Conservation (phyloP, 2,113 vertebrate genomes). For the Phodopus roborovskii region DNA sequence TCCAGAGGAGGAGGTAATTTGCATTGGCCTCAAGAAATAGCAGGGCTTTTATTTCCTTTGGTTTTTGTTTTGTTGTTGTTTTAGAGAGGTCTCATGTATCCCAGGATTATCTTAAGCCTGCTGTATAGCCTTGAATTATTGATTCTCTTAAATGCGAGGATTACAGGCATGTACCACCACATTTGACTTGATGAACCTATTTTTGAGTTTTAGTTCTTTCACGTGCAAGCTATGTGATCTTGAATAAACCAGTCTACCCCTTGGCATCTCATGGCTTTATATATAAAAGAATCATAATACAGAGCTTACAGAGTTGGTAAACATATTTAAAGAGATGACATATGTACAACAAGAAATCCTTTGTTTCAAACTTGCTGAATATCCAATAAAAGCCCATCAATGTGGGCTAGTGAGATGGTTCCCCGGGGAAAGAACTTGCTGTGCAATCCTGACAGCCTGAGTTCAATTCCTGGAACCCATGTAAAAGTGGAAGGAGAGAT, state of each 20-base stretch:
- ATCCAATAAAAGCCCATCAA: not conserved
- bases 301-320: not conserved
- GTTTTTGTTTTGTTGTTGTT: not conserved
- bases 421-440: not conserved
- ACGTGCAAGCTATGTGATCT: not conserved
- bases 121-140: not conserved
- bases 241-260: not conserved
- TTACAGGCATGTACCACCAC: not conserved
- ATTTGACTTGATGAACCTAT: not conserved
- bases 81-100: not conserved
- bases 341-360: not conserved
- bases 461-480: not conserved
- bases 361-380: not conserved
- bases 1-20: not conserved
- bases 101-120: not conserved
- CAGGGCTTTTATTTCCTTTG: not conserved
- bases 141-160: not conserved
- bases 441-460: not conserved
- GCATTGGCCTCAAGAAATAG: not conserved
- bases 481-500: not conserved
- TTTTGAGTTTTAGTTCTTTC: not conserved
- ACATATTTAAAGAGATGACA: not conserved
- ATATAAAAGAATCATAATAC: not conserved
- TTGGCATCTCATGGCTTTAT: constrained; percentile 9
- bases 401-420: not conserved